phyloP scores from a whole-genome alignment of 2,888 invertebrate genomes.

The Pharmacophagus antenor region DNA sequence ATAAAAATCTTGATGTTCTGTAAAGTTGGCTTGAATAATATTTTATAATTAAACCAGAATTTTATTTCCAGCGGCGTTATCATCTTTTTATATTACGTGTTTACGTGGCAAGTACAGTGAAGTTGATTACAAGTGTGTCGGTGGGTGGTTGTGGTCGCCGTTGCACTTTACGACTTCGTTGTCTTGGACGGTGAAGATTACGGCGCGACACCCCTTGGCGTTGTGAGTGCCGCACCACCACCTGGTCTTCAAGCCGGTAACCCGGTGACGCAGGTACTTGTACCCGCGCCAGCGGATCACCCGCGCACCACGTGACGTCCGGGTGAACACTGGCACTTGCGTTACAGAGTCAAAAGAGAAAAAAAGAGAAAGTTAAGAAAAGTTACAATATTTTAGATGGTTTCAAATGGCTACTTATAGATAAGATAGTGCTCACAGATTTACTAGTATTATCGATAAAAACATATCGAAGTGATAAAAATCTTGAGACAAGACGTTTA shows the following conservation, averaged over 20 bases:
- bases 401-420: too few species aligned
- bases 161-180: slow-evolving; percentile 13
- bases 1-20: too few species aligned
- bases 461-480: too few species aligned
- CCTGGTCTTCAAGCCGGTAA: slow-evolving; percentile 37
- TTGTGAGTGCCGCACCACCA: slow-evolving; percentile 43
- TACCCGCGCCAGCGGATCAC: slow-evolving; percentile 42
- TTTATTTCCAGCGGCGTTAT: not conserved
- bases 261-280: slow-evolving; percentile 43
- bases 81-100: too few species aligned
- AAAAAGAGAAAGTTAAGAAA: too few species aligned
- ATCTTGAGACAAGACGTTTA: too few species aligned
- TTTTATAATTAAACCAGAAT: too few species aligned
- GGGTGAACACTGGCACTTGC: slow-evolving; percentile 32
- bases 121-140: not conserved
- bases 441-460: too few species aligned
- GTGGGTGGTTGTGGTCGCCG: slow-evolving; percentile 21
- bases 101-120: too few species aligned
- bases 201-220: slow-evolving; percentile 23
- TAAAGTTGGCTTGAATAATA: too few species aligned
- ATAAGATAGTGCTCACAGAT: too few species aligned
- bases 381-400: too few species aligned
- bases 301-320: slow-evolving; percentile 40
- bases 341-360: not conserved
- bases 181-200: slow-evolving; percentile 23